Base-by-base conservation (phyloP, 2,888 invertebrate genomes). In the Chalcis sispes region DNA sequence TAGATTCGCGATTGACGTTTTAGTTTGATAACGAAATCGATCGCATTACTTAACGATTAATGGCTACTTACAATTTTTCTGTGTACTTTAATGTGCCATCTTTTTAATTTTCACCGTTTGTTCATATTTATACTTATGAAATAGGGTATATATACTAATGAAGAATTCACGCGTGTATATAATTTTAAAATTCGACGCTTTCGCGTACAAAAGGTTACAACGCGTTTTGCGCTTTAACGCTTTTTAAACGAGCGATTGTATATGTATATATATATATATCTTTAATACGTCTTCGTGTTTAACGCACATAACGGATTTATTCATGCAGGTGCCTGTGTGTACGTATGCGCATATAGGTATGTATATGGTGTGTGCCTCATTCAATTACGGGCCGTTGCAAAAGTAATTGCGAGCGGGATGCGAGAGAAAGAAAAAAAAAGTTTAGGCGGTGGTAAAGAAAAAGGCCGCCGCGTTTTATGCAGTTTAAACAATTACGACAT, bases 261-360 rank as follows among this genome's bases (percentile, higher is more conserved):
- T 18, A 42, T 23, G 25, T 15, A 52, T 23, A 32, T 36, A 10
- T 36, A 36, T 36, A 36, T 36, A 4, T 36, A 36, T 10, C 10
- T 4, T 36, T 7, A 15, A 15, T 40, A 56, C 62, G 56, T 62
- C 52, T 69, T 62, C 73, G 67, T 46, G 67, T 59, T 74, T 54
- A 67, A 62, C 23, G 62, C 23, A 36, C 56, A 48, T 74, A 69
- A 74, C 59, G 73, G 64, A 46, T 8, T 52, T 46, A 32, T 40
- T 54, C 50, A 36, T 29, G 50, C 42, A 15, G 25, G 15, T 20
- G 25, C 32, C n/a, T 36, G n/a, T 10, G 42, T 15, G 42, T 13
- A 8, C 15, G 10, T 36, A 36, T 7, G 27, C n/a, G n/a, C n/a
- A n/a, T n/a, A n/a, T n/a, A n/a, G n/a, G n/a, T n/a, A n/a, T n/a